phyloP scores from a whole-genome alignment of 2,113 vertebrate genomes.

The Oenanthe melanoleuca region DNA sequence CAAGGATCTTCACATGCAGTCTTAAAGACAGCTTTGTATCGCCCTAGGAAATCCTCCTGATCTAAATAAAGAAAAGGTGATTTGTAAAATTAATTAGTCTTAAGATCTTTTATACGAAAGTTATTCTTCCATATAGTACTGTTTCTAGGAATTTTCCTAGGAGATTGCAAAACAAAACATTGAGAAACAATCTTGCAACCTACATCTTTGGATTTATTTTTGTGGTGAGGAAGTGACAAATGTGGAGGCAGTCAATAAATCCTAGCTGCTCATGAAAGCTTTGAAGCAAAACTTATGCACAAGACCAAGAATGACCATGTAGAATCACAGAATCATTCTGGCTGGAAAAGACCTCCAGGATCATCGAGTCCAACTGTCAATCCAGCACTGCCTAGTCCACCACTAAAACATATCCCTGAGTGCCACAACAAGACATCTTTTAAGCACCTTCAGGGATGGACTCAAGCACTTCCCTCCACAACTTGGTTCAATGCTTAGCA shows the following conservation, averaged over 20 bases:
- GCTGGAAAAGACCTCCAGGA: neutral
- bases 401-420: neutral
- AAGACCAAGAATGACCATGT: neutral
- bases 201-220: neutral
- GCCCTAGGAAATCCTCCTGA: constrained; percentile 49
- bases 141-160: neutral
- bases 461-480: neutral
- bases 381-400: neutral
- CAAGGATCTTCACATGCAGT: constrained; percentile 54
- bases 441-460: neutral
- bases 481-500: no score
- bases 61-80: constrained; percentile 49
- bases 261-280: neutral
- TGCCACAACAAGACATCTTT: neutral
- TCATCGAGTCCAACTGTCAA: neutral
- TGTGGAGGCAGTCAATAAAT: neutral
- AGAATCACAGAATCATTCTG: neutral
- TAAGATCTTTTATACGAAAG: neutral
- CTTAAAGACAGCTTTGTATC: constrained; percentile 68
- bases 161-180: neutral
- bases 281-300: neutral
- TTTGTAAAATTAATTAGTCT: neutral
- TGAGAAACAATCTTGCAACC: neutral
- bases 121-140: neutral
- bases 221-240: neutral